Evolutionary conservation across 2,888 invertebrate species (phyloP).

Genomic region (Coecobrya sp.): DNA sequence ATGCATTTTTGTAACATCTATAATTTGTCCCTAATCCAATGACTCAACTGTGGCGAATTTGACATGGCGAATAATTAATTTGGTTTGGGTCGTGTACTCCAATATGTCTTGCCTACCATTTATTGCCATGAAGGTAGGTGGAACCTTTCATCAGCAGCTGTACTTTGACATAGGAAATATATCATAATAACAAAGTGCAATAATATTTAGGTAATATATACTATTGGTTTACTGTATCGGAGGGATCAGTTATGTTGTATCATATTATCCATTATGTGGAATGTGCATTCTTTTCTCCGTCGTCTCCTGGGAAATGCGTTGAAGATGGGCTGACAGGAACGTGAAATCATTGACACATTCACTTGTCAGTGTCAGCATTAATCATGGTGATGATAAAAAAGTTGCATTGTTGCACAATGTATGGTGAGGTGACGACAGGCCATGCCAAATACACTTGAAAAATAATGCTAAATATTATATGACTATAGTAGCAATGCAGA

Average conservation of each 20-base stretch:
- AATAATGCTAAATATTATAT: slow-evolving; percentile 47
- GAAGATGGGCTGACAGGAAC: slow-evolving; percentile 68
- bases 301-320: slow-evolving; percentile 58
- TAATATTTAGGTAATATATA: not conserved
- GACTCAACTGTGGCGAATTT: slow-evolving; percentile 13
- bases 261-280: not conserved
- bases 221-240: slow-evolving; percentile 26
- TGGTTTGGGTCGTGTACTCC: slow-evolving; percentile 13
- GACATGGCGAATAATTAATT: slow-evolving; percentile 38
- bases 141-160: not conserved
- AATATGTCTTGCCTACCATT: slow-evolving; percentile 8
- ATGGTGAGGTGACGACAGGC: slow-evolving; percentile 54
- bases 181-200: slow-evolving; percentile 10
- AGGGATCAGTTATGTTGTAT: not conserved
- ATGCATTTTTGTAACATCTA: not conserved
- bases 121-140: slow-evolving; percentile 9
- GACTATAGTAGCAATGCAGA: slow-evolving; percentile 9
- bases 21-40: slow-evolving; percentile 17
- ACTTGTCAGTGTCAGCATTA: slow-evolving; percentile 77
- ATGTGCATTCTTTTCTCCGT: slow-evolving; percentile 47
- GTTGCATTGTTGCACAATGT: slow-evolving; percentile 64
- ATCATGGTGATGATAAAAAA: slow-evolving; percentile 70
- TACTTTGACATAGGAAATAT: slow-evolving; percentile 34
- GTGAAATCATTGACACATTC: slow-evolving; percentile 79
- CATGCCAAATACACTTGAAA: slow-evolving; percentile 29